Evolutionary conservation across 2,797 vertebrate genomes (phyloP), one percentile per base, ranked within the genome.

Genomic region (Semaprochilodus insignis): DNA sequence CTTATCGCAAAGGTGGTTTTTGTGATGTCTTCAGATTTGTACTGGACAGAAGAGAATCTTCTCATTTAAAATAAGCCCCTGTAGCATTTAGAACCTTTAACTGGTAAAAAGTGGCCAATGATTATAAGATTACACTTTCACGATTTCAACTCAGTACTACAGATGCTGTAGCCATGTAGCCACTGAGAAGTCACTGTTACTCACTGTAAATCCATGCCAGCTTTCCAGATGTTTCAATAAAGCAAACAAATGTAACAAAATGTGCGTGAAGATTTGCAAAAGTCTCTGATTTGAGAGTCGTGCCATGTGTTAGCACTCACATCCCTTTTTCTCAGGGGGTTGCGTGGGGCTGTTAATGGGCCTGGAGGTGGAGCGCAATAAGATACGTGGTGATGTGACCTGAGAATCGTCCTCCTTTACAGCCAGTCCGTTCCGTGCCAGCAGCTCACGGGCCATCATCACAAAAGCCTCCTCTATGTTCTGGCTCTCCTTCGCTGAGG

Each of bases 401-500:
- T 90, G 88, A 75, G 60, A 15, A 54, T 96, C 95, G 31, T 97
- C 96, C 1, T 94, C 93, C 0, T 91, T 88, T 21, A 96, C 91
- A 70, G 93, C 91, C 89, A 96, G 91, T 75, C 96, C 96, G 25
- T 97, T 97, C 55, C 96, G 93, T 0, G 95, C 96, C 77, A 99
- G 93, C 66, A 99, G 93, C 93, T 98, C 97, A 59, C 93, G 94
- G 13, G 98, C 97, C 96, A 99, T 98, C 73, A 99, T 91, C 1
- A 79, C 63, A 70, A 99, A 99, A 67, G 97, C 97, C 3, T 97
- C 95, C 0, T 99, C 96, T 44, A 99, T 93, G 75, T 99, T 99
- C 88, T 95, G 94, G n/a, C 96, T 95, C 85, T 97, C 96, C 87
- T 99, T 98, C 79, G 98, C 98, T 0, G 98, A 99, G 0, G 97